Percentiles rank a stretch among this genome's conserved stretches.
phyloP scores from a whole-genome alignment of 1,140 invertebrate genomes.

The Meteorus sp. region DNA sequence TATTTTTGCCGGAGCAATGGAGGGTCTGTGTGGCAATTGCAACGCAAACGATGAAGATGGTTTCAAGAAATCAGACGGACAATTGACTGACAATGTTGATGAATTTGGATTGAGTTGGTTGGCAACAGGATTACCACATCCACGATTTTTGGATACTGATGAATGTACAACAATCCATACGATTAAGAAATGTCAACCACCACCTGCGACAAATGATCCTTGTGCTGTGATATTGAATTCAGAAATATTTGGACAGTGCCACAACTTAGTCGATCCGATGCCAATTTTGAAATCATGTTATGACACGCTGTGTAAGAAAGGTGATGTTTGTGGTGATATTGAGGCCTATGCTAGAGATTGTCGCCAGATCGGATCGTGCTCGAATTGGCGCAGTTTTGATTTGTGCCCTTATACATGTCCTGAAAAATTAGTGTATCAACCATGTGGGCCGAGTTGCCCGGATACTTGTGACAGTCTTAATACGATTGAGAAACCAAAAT shows the following conservation, averaged over 20 bases:
- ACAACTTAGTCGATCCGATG: conserved; percentile 69
- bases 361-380: conserved; percentile 66
- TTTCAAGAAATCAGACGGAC: conserved; percentile 46
- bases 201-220: conserved; percentile 61
- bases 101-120: conserved; percentile 69
- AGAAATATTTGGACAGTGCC: conserved; percentile 71
- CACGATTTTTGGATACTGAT: conserved; percentile 31
- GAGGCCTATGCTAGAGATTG: conserved; percentile 77
- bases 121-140: conserved; percentile 51
- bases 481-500: conserved; percentile 47
- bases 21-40: conserved; percentile 81
- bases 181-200: conserved; percentile 53
- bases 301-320: conserved; percentile 65
- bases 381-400: conserved; percentile 68
- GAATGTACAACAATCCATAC: conserved; percentile 36
- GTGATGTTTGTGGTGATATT: conserved; percentile 65
- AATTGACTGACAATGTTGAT: conserved; percentile 41
- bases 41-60: conserved; percentile 69
- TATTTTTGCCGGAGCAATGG: conserved; percentile 70
- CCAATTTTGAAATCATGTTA: conserved; percentile 70
- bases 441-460: conserved; percentile 69
- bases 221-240: conserved; percentile 67
- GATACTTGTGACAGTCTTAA: conserved; percentile 69
- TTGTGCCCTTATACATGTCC: conserved; percentile 67
- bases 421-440: conserved; percentile 65